phyloP scores from a whole-genome alignment of 2,888 invertebrate genomes.

The Petrolisthes manimaculis region DNA sequence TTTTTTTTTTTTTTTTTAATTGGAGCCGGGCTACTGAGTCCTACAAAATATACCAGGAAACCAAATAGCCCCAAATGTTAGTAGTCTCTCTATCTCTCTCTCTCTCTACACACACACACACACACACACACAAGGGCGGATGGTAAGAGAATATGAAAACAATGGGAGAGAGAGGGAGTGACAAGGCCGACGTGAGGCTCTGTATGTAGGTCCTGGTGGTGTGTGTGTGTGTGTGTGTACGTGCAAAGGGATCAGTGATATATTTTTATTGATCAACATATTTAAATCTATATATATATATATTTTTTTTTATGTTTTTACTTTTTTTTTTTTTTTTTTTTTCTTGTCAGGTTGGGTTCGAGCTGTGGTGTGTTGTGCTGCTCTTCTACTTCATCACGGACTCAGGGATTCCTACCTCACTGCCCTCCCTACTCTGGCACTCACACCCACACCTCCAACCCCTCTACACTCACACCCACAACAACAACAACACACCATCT shows the following conservation, averaged over 20 bases:
- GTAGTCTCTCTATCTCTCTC: too few relatives aligned
- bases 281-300: slow-evolving; percentile 4
- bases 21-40: too few relatives aligned
- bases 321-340: too few relatives aligned
- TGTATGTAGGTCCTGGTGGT: background rate
- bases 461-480: background rate
- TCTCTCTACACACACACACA: too few relatives aligned
- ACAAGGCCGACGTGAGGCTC: background rate
- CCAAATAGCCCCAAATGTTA: too few relatives aligned
- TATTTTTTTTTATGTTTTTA: too few relatives aligned
- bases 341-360: slow-evolving; percentile 31
- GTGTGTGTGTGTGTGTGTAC: background rate
- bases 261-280: background rate
- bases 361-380: slow-evolving; percentile 30
- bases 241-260: background rate
- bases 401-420: slow-evolving; percentile 35
- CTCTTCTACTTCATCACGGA: slow-evolving; percentile 29
- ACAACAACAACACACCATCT: background rate
- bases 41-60: too few relatives aligned
- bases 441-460: background rate
- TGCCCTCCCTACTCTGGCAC: slow-evolving; percentile 24
- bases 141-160: background rate
- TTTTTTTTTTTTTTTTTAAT: too few relatives aligned
- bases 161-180: background rate
- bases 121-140: too few relatives aligned